Percentiles rank a stretch among this genome's conserved stretches.
phyloP scores from a whole-genome alignment of 2,113 vertebrate species.

The Paramisgurnus dabryanus region DNA sequence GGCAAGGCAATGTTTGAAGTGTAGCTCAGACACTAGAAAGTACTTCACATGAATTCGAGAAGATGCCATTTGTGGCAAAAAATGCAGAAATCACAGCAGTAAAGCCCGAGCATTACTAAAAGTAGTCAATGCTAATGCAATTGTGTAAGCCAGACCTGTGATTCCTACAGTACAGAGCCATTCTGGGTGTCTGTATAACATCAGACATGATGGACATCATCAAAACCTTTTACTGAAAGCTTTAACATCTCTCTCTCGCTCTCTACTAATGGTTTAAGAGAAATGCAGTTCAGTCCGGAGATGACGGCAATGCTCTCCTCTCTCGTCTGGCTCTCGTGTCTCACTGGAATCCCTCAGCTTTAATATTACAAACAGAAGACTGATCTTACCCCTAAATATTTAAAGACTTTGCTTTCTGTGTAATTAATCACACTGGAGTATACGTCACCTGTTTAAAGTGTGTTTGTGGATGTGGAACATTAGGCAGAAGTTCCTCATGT shows the following conservation, averaged over 20 bases:
- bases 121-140: constrained; percentile 25
- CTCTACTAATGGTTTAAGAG: constrained; percentile 10
- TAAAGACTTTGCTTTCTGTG: constrained; percentile 68
- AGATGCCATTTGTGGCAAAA: constrained; percentile 3
- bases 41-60: background rate
- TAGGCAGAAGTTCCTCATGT: constrained; percentile 53
- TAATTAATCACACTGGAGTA: constrained; percentile 72
- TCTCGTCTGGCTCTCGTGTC: constrained; percentile 2
- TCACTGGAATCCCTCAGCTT: constrained; percentile 44
- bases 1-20: background rate
- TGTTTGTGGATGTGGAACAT: constrained; percentile 61
- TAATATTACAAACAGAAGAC: constrained; percentile 48
- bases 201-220: constrained; percentile 10
- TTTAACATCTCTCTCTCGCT: background rate
- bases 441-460: constrained; percentile 51
- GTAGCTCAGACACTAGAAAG: background rate
- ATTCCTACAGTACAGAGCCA: background rate
- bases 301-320: constrained; percentile 31
- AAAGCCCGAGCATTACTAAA: background rate
- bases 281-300: constrained; percentile 9
- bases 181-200: background rate
- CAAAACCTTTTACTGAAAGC: background rate
- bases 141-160: background rate
- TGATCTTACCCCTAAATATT: constrained; percentile 73
- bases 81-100: constrained; percentile 10